These are phyloP conservation scores for Scolopax rusticola DNA, from an alignment of 2,797 vertebrate species.

Conservation along the genomic window DNA sequence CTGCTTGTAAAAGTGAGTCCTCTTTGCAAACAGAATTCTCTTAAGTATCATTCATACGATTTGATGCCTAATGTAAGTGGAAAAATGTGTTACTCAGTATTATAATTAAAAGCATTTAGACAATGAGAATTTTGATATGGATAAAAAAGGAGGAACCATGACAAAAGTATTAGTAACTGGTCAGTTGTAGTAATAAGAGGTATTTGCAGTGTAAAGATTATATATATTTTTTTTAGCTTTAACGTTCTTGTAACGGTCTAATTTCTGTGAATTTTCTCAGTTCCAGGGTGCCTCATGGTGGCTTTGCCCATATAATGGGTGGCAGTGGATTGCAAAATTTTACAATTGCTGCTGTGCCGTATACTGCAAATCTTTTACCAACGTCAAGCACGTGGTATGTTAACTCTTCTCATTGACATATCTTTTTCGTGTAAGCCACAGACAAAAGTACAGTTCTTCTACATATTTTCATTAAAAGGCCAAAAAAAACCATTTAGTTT, in stretches of 20 bases:
- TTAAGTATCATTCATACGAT: neutral
- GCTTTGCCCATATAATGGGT: slow-evolving; percentile 96
- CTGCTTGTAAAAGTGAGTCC: neutral
- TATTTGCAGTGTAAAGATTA: neutral
- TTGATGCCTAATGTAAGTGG: neutral
- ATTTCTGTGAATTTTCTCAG: slow-evolving; percentile 75
- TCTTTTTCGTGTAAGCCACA: neutral
- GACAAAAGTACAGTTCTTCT: neutral
- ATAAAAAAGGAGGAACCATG: neutral
- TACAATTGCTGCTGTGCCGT: slow-evolving; percentile 94
- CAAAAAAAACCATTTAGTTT: neutral
- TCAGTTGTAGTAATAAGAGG: neutral
- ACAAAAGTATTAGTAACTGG: neutral
- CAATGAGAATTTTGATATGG: neutral
- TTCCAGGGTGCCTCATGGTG: slow-evolving; percentile 97
- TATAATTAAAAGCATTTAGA: neutral
- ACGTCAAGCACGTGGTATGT: slow-evolving; percentile 97
- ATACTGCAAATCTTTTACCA: slow-evolving; percentile 93
- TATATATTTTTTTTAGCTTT: neutral
- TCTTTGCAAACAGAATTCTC: neutral
- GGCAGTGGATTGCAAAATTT: slow-evolving; percentile 97
- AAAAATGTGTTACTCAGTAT: neutral
- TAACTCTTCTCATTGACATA: neutral
- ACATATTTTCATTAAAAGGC: neutral
- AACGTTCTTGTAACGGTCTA: neutral